Base-by-base conservation (phyloP, 2,797 vertebrate genomes). In the Vespertilio murinus region DNA sequence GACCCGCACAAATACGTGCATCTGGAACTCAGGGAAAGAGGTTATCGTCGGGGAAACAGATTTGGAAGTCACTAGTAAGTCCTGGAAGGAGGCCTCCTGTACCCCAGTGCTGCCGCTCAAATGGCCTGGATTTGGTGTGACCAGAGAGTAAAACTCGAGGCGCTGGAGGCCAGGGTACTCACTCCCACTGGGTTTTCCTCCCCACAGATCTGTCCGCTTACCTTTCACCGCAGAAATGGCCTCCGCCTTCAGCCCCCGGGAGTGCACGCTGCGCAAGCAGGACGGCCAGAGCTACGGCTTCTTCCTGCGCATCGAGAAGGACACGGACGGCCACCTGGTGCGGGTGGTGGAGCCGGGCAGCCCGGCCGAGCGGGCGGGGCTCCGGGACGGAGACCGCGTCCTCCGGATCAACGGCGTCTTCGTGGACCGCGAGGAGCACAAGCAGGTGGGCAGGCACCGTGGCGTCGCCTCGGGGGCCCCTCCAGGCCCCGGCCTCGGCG, bases 341-440 rank as follows among this genome's bases (percentile, higher is more conserved):
- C 99, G 99, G 38, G 98, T 98, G 0, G 98, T 99, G 96, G 98
- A 98, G 84, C 98, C 98, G 97, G 97, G 98, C 23, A 99, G 99
- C 73, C 97, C 98, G 0, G 99, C 99, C 8, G 98, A 99, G 77
- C 97, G 98, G 93, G 98, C 98, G 0, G 99, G 99, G n/a, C 98
- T 99, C 90, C 99, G 94, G 97, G 99, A 99, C 6, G 99, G 99
- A 79, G 99, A 99, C 97, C 98, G 99, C 70, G 97, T 99, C 80
- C 97, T 99, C 69, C 97, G 98, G 93, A 98, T 99, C 88, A 99
- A 99, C 0, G 98, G 99, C 4, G 97, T 96, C 65, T 99, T 99
- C 75, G 99, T 99, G 70, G 99, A 99, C 96, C 98, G 94, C 73
- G 70, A 99, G 70, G 96, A 99, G 1, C 99, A 99, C 14, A 77